Evolutionary conservation across 2,797 vertebrate genomes (phyloP).

Genomic region (Mormyrus hasselquistii): DNA sequence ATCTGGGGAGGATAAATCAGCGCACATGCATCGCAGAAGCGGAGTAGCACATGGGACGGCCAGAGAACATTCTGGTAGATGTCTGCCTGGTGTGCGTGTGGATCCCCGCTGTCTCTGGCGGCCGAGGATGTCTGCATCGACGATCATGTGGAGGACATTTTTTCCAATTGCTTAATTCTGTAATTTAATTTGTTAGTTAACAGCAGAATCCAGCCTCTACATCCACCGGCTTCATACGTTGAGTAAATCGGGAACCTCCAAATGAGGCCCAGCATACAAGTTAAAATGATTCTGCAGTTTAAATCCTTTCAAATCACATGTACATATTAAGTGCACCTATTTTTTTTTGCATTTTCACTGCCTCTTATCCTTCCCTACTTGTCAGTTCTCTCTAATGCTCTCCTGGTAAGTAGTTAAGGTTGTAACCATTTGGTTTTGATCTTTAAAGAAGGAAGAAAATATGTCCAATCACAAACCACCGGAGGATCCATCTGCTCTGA

Average conservation of each 20-base stretch:
- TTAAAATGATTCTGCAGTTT: background rate
- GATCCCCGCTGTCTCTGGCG: background rate
- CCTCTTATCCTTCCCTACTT: background rate
- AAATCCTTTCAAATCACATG: background rate
- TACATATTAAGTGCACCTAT: background rate
- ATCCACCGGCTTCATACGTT: background rate
- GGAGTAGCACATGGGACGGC: background rate
- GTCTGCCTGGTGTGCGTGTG: background rate
- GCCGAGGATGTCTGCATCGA: background rate
- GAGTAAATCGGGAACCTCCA: background rate
- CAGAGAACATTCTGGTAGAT: background rate
- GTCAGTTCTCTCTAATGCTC: background rate
- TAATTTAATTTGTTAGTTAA: background rate
- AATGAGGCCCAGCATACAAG: background rate
- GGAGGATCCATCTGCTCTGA: background rate
- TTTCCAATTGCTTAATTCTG: constrained; percentile 4
- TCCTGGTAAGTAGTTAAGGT: background rate
- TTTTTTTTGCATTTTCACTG: background rate
- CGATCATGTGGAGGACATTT: background rate
- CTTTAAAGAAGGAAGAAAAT: background rate
- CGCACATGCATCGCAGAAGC: background rate
- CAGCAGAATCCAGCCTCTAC: background rate
- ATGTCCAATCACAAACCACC: background rate
- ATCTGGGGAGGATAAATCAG: background rate
- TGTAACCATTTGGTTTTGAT: background rate